Evolutionary conservation across 1,140 invertebrate genomes (phyloP), one percentile per base, ranked within the genome.

Genomic region (Formica selysi): DNA sequence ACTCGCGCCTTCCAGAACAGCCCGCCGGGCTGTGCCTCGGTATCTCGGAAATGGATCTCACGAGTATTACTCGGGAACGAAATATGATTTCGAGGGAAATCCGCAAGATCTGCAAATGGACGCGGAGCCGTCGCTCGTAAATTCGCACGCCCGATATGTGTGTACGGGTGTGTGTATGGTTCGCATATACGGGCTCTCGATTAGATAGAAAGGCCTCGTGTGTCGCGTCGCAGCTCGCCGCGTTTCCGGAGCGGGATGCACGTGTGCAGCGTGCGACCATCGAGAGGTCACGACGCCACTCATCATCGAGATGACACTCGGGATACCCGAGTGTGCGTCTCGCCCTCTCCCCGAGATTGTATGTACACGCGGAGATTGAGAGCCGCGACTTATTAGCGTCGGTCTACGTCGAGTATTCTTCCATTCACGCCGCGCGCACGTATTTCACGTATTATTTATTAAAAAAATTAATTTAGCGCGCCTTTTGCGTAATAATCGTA

Each of bases 251-350:
- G 65, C 64, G 76, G 7, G 22, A 38, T 71, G 65, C 78, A 71
- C 64, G 48, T 54, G 64, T 73, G 70, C 70, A 73, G 19, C 10
- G 26, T n/a, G 32, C 44, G 29, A n/a, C 32, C 76, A 38, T 48
- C 48, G 16, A 70, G 78, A 71, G 78, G 65, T 81, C 78, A 81
- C 78, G 78, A 81, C 78, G 78, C 48, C 48, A 59, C 78, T 71
- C 48, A 48, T 81, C 78, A 81, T 71, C 51, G 65, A 36, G 78
- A 71, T 32, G 65, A 71, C 78, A 81, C 78, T 51, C 65, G 10
- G 48, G 36, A 81, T n/a, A 41, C 26, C 41, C 76, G 62, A 38
- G 62, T 19, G 3, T 51, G 19, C 26, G 59, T n/a, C 73, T 76
- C 74, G 38, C 36, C 22, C 26, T 36, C 59, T 44, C 7, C 36